Evolutionary conservation across 1,140 invertebrate genomes (phyloP), one percentile per base, ranked within the genome.

Genomic region (Drosophila paulistorum): DNA sequence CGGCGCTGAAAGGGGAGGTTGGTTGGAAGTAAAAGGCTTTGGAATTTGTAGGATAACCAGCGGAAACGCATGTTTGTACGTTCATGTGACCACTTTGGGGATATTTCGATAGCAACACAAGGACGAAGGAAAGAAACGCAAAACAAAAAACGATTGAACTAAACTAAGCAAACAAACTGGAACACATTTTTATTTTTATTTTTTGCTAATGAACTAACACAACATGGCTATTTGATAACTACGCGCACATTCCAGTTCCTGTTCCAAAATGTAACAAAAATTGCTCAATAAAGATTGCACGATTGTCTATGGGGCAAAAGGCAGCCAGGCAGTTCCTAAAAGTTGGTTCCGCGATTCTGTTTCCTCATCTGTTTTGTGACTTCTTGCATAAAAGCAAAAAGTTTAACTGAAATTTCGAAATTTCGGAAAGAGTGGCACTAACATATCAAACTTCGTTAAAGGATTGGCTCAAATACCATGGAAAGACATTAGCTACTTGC

Each of bases 41-140:
- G 45, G 45, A 57, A 35, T 37, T 42, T 41, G 35, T 57, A 30
- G 59, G 5, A 26, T 35, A 63, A 69, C 33, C 57, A 51, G 33
- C 13, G 42, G 42, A 39, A n/a, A 17, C 60, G 66, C 42, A 70
- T 45, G 59, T 76, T 75, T 61, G 55, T 65, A 55, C 59, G 26
- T 39, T 23, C 37, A 55, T 10, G 54, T 70, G 74, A 59, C 60
- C 65, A 64, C 65, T 59, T 37, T 26, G 65, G 54, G 65, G 42
- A 17, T 14, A 33, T 48, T 41, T 51, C 37, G 11, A 26, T 48
- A 30, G 59, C 39, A 63, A 59, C 35, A 33, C 11, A 58, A 14
- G 26, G 59, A 30, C 30, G 30, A 75, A 45, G 57, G n/a, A 33
- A 14, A 67, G 17, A 30, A 30, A 30, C 30, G 30, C 30, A 30